phyloP scores from a whole-genome alignment of 2,797 vertebrate species.

The Psittacula echo region DNA sequence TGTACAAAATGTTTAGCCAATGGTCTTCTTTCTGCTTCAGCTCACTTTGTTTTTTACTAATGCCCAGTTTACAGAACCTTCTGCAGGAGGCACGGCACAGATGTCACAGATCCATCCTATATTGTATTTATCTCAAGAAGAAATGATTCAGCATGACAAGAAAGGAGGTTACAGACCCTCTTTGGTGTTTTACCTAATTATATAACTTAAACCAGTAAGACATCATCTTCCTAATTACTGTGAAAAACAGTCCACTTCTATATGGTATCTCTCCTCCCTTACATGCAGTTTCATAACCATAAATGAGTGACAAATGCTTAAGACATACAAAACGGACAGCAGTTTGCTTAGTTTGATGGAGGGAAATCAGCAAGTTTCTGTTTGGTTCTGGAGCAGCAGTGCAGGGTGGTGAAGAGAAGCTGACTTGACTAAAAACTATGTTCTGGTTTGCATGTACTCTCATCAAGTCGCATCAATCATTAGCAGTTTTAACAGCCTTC shows the following conservation, averaged over 20 bases:
- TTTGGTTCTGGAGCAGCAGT: background rate
- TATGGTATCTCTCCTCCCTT: background rate
- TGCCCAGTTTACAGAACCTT: background rate
- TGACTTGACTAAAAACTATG: no score
- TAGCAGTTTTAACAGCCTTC: background rate
- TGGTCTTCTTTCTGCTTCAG: background rate
- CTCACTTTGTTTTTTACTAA: background rate
- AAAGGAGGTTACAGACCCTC: background rate
- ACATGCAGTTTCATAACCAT: background rate
- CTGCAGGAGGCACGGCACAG: background rate
- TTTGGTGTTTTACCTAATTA: background rate
- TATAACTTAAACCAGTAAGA: background rate
- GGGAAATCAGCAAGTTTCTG: background rate
- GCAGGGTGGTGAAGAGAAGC: background rate
- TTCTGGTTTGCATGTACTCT: background rate
- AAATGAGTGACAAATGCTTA: accelerated
- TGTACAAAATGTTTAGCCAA: background rate
- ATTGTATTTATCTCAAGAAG: background rate
- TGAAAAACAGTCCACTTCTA: background rate
- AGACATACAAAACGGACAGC: accelerated
- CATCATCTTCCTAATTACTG: background rate
- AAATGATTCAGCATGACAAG: background rate
- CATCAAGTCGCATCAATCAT: background rate
- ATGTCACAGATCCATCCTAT: background rate
- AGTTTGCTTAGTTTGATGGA: background rate